Base-by-base conservation (phyloP, 2,888 invertebrate species). In the Ophioninae sp. region DNA sequence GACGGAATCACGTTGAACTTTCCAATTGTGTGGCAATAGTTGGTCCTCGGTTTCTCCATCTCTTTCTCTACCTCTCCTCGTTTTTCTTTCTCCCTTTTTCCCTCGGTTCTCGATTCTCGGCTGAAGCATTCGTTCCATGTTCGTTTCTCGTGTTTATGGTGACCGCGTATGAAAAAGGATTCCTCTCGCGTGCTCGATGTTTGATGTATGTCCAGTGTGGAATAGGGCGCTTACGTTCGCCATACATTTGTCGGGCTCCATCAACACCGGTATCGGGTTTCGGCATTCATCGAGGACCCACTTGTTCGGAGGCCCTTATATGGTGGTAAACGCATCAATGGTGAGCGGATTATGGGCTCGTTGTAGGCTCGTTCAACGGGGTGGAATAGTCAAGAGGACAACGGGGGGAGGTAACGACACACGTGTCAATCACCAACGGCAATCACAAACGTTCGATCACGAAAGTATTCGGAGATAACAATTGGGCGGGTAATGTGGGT, bases 11-110 rank as follows among this genome's bases (percentile, higher is more conserved):
- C 72, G 68, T 76, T 84, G 79, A 84, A 81, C 81, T 79, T 64
- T 67, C 79, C 70, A 77, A 82, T 84, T 82, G 81, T 79, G 78
- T 79, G 75, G 78, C 77, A 79, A 61, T 68, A 56, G 61, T 73
- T 64, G 61, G 57, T 59, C 69, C 65, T 70, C 41, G 44, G 64
- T 39, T 74, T 65, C 50, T 59, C 59, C 65, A 64, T 57, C 69
- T 20, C 69, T 39, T n/a, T 56, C 79, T 10, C 59, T 10, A 10
- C 41, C 41, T 70, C 68, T 44, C 20, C 17, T 37, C 8, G 41
- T 76, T 67, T 41, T 30, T 17, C 50, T 74, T 65, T 21, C 21
- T 21, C 20, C 44, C 5, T 39, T 65, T 64, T 13, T 75, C 13
- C 17, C 50, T 7, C 50, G 6, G 30, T 65, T 30, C 39, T 39